These are phyloP conservation scores for Conopomorpha cramerella DNA, from an alignment of 1,140 invertebrate genomes.

Conservation along the genomic window DNA sequence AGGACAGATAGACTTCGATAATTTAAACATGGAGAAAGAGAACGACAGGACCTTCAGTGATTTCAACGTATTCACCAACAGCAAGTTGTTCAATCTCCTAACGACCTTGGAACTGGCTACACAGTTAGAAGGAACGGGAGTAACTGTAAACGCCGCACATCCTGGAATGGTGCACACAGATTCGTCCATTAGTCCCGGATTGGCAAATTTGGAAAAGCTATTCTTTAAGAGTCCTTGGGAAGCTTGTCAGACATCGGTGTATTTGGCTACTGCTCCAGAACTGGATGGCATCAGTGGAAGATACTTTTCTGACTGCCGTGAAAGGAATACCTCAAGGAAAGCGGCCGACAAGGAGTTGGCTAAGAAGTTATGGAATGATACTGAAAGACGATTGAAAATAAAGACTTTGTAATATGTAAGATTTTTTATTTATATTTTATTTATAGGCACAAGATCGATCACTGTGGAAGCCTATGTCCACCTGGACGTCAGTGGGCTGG, in stretches of 20 bases:
- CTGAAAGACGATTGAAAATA: conserved; percentile 40
- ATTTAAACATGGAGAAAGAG: conserved; percentile 68
- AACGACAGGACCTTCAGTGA: conserved; percentile 52
- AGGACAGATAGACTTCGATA: conserved; percentile 72
- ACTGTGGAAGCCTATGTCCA: neutral
- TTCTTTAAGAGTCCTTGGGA: conserved; percentile 34
- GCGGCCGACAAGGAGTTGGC: conserved; percentile 30
- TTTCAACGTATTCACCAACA: conserved; percentile 69
- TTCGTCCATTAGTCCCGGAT: neutral
- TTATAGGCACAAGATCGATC: neutral
- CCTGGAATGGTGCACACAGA: conserved; percentile 72
- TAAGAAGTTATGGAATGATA: conserved; percentile 44
- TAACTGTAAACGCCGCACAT: conserved; percentile 81
- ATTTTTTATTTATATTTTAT: neutral
- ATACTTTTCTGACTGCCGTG: conserved; percentile 64
- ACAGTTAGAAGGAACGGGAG: conserved; percentile 70
- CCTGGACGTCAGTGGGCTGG: neutral
- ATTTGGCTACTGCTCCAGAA: conserved; percentile 61
- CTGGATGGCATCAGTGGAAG: conserved; percentile 58
- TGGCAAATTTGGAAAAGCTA: neutral
- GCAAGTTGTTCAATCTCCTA: conserved; percentile 84
- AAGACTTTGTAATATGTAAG: neutral
- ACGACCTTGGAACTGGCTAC: conserved; percentile 79
- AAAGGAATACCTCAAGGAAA: conserved; percentile 12
- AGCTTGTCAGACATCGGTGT: conserved; percentile 64